Evolutionary conservation across 2,888 invertebrate species (phyloP).

Genomic region (Metalampra italica): DNA sequence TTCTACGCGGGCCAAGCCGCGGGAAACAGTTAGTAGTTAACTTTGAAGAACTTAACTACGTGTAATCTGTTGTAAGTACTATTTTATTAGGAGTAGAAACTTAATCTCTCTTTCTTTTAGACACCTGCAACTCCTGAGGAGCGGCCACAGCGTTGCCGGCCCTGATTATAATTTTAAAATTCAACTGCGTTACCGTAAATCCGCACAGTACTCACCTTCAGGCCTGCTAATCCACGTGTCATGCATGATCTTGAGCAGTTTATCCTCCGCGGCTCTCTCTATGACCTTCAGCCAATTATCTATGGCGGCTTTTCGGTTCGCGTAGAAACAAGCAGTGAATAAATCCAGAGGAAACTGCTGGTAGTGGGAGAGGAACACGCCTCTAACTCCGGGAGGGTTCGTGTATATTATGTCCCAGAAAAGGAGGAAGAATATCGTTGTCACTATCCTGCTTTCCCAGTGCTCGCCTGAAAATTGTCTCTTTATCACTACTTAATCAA

Average conservation of each 20-base stretch:
- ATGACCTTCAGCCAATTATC: slow-evolving; percentile 71
- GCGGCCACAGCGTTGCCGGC: too few relatives aligned
- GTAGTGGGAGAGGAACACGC: slow-evolving; percentile 82
- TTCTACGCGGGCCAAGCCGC: too few relatives aligned
- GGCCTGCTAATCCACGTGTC: slow-evolving; percentile 66
- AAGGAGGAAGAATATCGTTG: slow-evolving; percentile 80
- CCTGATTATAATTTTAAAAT: too few relatives aligned
- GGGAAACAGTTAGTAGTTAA: too few relatives aligned
- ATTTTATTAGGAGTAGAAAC: too few relatives aligned
- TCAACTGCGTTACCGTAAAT: too few relatives aligned
- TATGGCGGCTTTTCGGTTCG: slow-evolving; percentile 78
- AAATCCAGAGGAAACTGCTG: slow-evolving; percentile 87
- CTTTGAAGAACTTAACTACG: too few relatives aligned
- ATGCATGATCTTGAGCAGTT: slow-evolving; percentile 61
- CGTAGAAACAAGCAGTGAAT: slow-evolving; percentile 81
- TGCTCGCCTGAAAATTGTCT: slow-evolving; percentile 77
- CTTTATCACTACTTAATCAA: not conserved
- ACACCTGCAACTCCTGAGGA: too few relatives aligned
- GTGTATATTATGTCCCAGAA: slow-evolving; percentile 89
- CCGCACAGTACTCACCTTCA: slow-evolving; percentile 56
- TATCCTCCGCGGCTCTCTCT: slow-evolving; percentile 38
- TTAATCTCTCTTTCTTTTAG: too few relatives aligned
- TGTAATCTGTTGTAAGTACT: too few relatives aligned
- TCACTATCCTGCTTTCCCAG: slow-evolving; percentile 83
- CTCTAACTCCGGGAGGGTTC: slow-evolving; percentile 56